Conservation (phyloP, 2,113 vertebrate species). For the Sphaerodactylus townsendi region DNA sequence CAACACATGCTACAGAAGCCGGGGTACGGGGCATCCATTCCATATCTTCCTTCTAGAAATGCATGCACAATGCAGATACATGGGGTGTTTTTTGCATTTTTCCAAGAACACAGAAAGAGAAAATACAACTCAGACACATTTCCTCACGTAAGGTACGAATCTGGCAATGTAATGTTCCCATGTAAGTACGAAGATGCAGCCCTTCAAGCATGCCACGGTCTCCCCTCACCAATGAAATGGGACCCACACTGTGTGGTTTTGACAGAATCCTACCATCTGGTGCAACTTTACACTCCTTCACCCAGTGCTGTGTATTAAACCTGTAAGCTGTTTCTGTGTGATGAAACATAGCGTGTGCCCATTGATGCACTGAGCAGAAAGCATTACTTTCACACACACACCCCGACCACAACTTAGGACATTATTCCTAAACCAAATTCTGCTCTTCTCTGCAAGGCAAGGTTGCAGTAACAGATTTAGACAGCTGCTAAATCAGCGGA, state of each 20-base stretch:
- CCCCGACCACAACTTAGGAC: neutral
- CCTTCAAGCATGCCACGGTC: neutral
- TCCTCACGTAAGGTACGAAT: no score
- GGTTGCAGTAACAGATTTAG: slow-evolving; percentile 13
- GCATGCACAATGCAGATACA: neutral
- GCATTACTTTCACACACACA: neutral
- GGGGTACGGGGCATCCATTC: no score
- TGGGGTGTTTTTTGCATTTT: neutral
- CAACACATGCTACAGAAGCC: no score
- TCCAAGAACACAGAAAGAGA: neutral
- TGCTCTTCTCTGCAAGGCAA: slow-evolving; percentile 4
- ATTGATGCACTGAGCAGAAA: neutral
- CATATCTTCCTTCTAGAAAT: neutral
- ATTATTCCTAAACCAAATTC: neutral
- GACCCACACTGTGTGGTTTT: neutral
- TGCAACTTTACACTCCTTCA: neutral
- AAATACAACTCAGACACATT: no score
- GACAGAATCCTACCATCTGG: neutral
- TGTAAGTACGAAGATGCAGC: neutral
- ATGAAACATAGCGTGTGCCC: neutral
- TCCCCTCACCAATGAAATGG: no score
- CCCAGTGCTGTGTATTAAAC: neutral
- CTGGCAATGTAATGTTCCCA: neutral
- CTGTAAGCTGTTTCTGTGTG: neutral
- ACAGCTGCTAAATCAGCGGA: slow-evolving; percentile 30